These are phyloP conservation scores for Nipponia nippon DNA, from an alignment of 2,113 vertebrate genomes.

Conservation along the genomic window DNA sequence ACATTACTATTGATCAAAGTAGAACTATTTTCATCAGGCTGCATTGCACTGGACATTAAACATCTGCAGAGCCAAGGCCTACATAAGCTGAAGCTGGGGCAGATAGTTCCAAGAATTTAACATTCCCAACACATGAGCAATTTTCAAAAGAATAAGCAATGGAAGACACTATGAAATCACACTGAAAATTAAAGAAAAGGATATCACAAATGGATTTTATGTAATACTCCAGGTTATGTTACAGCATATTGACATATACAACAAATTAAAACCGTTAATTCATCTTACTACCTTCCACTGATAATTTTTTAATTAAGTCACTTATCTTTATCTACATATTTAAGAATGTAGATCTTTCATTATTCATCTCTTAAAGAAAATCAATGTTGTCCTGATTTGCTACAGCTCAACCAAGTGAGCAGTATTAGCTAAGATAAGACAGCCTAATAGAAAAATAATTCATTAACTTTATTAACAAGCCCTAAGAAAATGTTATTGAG, in stretches of 20 bases:
- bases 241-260: constrained; percentile 1
- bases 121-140: background rate
- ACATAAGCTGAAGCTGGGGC: background rate
- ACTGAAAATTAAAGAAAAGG: background rate
- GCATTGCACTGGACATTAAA: background rate
- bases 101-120: background rate
- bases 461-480: constrained; percentile 32
- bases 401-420: constrained; percentile 3
- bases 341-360: constrained; percentile 53
- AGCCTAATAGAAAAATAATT: constrained; percentile 37
- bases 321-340: constrained; percentile 66
- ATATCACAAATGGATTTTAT: background rate
- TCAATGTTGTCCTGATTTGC: constrained; percentile 61
- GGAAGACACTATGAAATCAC: background rate
- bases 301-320: constrained; percentile 64
- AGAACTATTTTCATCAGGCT: background rate
- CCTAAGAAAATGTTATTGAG: background rate
- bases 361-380: constrained; percentile 66
- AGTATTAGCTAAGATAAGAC: constrained; percentile 19
- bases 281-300: constrained; percentile 36
- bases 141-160: background rate
- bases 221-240: background rate
- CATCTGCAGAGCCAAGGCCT: background rate
- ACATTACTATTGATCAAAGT: background rate
- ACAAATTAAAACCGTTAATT: constrained; percentile 42